phyloP scores from a whole-genome alignment of 37 sponge, comb jelly and placozoan genomes.

The Crambe crambe region DNA sequence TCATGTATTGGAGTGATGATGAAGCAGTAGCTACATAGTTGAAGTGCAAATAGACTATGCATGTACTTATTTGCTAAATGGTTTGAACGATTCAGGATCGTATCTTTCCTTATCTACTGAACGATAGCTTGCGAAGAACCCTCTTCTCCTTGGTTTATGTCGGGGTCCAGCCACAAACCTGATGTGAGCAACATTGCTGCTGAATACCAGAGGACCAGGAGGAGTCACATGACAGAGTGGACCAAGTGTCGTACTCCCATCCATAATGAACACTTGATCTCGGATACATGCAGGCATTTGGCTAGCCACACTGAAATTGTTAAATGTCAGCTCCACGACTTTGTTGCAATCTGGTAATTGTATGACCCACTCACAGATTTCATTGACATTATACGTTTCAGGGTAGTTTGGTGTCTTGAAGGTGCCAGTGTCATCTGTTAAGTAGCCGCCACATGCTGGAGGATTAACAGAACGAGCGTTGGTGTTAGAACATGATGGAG shows the following conservation, averaged over 20 bases:
- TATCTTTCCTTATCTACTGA: no score
- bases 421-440: not conserved
- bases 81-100: no score
- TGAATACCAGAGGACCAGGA: not conserved
- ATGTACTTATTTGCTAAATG: no score
- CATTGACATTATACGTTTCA: not conserved
- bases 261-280: not conserved
- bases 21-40: no score
- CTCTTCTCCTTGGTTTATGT: not conserved
- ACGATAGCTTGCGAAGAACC: no score
- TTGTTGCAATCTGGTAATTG: not conserved
- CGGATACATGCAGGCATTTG: not conserved
- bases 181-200: not conserved
- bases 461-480: not conserved
- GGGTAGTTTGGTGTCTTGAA: not conserved
- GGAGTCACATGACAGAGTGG: not conserved
- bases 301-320: not conserved
- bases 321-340: not conserved
- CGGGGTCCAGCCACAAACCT: conserved; percentile 3
- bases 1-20: no score
- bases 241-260: not conserved
- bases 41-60: no score
- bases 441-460: no score
- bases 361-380: not conserved
- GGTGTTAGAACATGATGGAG: not conserved